Evolutionary conservation across 2,113 vertebrate genomes (phyloP).

Genomic region (Casuarius casuarius): DNA sequence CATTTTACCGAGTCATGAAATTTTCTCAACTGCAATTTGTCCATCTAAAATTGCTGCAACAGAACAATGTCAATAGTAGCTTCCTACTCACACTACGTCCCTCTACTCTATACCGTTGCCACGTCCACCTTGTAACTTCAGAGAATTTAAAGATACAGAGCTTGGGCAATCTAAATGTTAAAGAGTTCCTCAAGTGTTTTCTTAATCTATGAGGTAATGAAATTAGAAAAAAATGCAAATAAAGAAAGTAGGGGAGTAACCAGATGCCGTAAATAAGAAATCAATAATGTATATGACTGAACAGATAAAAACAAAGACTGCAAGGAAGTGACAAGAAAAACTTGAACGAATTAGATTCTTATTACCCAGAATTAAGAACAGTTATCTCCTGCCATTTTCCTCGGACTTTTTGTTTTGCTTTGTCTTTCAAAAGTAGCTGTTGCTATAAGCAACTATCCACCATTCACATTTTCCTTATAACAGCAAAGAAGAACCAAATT

Average conservation of each 20-base stretch:
- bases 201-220: neutral
- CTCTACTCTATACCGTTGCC: constrained; percentile 48
- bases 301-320: neutral
- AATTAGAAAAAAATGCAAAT: neutral
- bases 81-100: constrained; percentile 78
- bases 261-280: neutral
- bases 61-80: constrained; percentile 87
- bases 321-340: neutral
- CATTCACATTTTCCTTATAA: neutral
- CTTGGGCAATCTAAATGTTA: neutral
- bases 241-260: neutral
- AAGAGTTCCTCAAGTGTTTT: neutral
- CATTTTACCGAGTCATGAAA: constrained; percentile 99
- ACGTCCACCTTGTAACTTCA: constrained; percentile 63
- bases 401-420: neutral
- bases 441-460: neutral
- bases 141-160: constrained; percentile 62
- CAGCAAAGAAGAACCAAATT: neutral
- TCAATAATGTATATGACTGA: neutral
- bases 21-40: constrained; percentile 92
- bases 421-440: neutral
- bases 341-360: neutral
- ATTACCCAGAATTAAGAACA: neutral
- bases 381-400: neutral
- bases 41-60: constrained; percentile 87